Base-by-base conservation (phyloP, 2,888 invertebrate genomes). In the Phyllotreta cruciferae region DNA sequence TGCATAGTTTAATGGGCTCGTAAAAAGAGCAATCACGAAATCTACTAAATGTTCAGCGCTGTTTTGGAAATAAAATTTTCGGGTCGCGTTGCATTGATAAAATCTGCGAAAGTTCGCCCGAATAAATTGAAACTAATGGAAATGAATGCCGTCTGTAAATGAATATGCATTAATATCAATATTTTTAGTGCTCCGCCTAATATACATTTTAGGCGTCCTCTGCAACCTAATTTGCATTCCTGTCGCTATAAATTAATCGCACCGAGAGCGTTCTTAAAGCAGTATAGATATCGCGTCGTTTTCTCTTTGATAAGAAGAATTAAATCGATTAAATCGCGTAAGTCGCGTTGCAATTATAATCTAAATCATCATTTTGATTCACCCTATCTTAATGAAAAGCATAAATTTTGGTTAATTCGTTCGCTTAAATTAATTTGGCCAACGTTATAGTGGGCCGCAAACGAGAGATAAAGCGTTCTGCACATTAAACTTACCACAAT, bases 301-400 rank as follows among this genome's bases (percentile, higher is more conserved):
- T 54, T 45, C 57, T 34, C 52, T 50, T 56, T 55, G 60, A 56
- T 60, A 50, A 56, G 52, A 52, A 56, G 55, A 34, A 52, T 50
- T 44, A 54, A 36, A 42, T 56, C 52, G 13, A 56, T 55, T 58
- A 58, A 63, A 58, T 63, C 50, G 35, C 50, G 35, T 54, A 35
- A 41, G 37, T 9, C 35, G 37, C n/a, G 41, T 6, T 42, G 49
- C 39, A 35, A 36, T 38, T 8, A 10, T 56, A 35, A 24, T 24
- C 45, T 11, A 53, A 44, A 60, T 34, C 36, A 38, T 62, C 36
- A 44, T 56, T 56, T 49, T 57, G 38, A 57, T 62, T 50, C 37
- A 54, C 62, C n/a, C 45, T 62, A 62, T 62, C 62, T 62, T 56
- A 62, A 62, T 56, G 62, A 62, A 56, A 56, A 62, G 55, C 55